Evolutionary conservation across 2,888 invertebrate species (phyloP).

Genomic region (Drosophila barbarae): DNA sequence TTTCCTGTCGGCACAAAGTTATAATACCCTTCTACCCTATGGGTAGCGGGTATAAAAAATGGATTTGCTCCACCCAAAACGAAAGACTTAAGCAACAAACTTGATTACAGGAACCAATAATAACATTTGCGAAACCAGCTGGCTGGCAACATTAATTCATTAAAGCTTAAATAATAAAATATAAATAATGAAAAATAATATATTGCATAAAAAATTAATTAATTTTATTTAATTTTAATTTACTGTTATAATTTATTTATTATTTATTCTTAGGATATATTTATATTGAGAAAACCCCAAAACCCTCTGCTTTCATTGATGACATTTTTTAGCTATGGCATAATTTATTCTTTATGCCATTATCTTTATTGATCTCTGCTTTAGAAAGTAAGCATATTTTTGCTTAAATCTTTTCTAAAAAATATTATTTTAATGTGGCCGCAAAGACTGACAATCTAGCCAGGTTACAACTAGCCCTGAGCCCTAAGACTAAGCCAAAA

Average conservation of each 20-base stretch:
- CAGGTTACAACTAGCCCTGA: conserved; percentile 22
- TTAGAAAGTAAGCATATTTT: conserved; percentile 1
- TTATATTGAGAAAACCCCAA: too few species aligned
- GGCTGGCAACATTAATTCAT: too few species aligned
- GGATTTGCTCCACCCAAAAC: background rate
- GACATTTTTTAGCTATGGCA: too few species aligned
- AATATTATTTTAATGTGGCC: conserved; percentile 13
- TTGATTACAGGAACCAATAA: background rate
- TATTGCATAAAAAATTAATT: background rate
- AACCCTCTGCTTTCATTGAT: too few species aligned
- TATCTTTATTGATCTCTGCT: background rate
- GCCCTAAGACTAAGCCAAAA: conserved; percentile 1
- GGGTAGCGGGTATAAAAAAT: too few species aligned
- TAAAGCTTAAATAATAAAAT: background rate
- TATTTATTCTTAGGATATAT: too few species aligned
- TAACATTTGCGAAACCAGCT: too few species aligned
- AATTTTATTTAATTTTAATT: too few species aligned
- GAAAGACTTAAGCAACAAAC: conserved; percentile 60
- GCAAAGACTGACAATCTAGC: conserved; percentile 3
- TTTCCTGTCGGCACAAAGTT: too few species aligned
- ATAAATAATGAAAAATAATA: background rate
- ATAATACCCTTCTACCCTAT: too few species aligned
- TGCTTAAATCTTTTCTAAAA: background rate
- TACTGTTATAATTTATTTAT: too few species aligned
- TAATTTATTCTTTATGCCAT: background rate